Base-by-base conservation (phyloP, 2,113 vertebrate species). In the Ageneiosus marmoratus region DNA sequence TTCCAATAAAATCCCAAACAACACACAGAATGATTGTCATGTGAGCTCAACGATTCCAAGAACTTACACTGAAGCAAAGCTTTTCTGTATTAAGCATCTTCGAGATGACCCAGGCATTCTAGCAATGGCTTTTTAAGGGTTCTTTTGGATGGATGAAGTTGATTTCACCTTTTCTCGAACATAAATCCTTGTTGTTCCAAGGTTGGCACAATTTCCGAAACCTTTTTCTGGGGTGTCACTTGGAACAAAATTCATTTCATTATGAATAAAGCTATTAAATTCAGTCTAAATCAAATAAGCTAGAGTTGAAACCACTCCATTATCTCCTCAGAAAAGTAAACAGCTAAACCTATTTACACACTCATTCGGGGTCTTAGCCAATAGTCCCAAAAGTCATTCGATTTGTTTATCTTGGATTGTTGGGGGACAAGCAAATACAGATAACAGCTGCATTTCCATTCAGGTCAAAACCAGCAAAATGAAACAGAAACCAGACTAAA, bases 361-460 rank as follows among this genome's bases (percentile, higher is more conserved):
- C 32, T n/a, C 27, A 16, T 20, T 46, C 55, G 10, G 13, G 29
- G 13, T 51, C 29, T 34, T 44, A 29, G 58, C 72, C 58, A 41
- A 65, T 22, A 44, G 56, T 44, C 56, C n/a, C 24, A 51, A 10
- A 55, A 51, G 58, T 65, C 58, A 77, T 55, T 20, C 16, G 20
- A 55, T 51, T 55, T 67, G 81, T 83, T 58, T 55, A 51, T 32
- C 29, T 76, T 55, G 56, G 58, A 73, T 67, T 8, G n/a, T 24
- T 24, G 27, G 18, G 37, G 1, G 41, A 44, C 24, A 44, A 41
- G 20, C 76, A 53, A 34, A 51, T 53, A 32, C 9, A 75, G 29
- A 75, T 75, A 74, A 75, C 16, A 5, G 27, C 18, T 15, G 69
- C 24, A 1, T 75, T 32, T 51, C n/a, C 27, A 20, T n/a, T 48